Percentiles rank a stretch among this genome's conserved stretches.
phyloP scores from a whole-genome alignment of 2,888 invertebrate species.

The Drosophila atripex region DNA sequence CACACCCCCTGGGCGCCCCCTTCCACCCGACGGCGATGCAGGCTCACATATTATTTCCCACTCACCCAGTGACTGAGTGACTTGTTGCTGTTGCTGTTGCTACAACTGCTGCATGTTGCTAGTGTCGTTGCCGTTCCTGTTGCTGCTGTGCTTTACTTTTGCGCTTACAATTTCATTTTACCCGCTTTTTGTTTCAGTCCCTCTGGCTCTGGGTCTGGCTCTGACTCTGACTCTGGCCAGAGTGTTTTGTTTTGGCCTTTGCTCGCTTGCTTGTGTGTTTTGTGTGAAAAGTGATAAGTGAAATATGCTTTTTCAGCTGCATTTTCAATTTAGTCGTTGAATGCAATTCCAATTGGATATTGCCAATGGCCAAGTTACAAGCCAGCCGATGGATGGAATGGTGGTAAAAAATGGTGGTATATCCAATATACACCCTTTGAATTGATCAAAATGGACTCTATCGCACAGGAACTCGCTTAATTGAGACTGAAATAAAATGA shows the following conservation, averaged over 20 bases:
- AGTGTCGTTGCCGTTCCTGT: conserved; percentile 7
- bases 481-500: conserved; percentile 43
- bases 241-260: conserved; percentile 48
- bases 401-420: conserved; percentile 13
- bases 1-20: not conserved
- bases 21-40: not conserved
- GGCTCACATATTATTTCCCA: conserved; percentile 45
- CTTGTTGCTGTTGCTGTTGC: conserved; percentile 47
- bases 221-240: conserved; percentile 12
- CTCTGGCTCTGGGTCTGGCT: conserved; percentile 1
- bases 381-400: conserved; percentile 15
- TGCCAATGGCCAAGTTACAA: conserved; percentile 55
- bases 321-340: conserved; percentile 77
- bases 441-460: conserved; percentile 29
- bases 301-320: conserved; percentile 76
- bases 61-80: conserved; percentile 47
- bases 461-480: conserved; percentile 34
- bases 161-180: conserved; percentile 73
- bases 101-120: conserved; percentile 36
- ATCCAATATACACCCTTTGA: conserved; percentile 10
- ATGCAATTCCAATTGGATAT: conserved; percentile 78
- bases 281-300: conserved; percentile 79
- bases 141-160: conserved; percentile 56
- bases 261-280: conserved; percentile 48
- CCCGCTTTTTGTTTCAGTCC: conserved; percentile 32